phyloP scores from a whole-genome alignment of 2,797 vertebrate species.

The Liparis tanakae region DNA sequence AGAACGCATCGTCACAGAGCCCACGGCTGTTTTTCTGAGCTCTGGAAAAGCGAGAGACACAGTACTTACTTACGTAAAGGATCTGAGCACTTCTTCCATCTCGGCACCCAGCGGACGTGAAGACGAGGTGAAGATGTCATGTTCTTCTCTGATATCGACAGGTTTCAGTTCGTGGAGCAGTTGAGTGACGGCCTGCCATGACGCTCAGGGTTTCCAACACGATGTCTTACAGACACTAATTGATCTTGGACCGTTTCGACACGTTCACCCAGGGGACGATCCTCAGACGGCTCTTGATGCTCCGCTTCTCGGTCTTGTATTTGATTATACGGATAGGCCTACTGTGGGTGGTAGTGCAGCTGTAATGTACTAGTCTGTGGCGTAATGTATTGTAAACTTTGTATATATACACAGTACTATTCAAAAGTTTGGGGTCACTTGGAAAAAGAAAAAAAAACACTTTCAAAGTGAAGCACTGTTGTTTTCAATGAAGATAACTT shows the following conservation, averaged over 20 bases:
- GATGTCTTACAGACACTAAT: constrained; percentile 35
- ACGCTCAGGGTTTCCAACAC: constrained; percentile 24
- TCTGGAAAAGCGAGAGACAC: neutral
- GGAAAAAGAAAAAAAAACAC: too few species aligned
- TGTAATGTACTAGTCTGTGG: neutral
- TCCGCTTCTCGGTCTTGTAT: neutral
- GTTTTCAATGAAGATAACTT: too few species aligned
- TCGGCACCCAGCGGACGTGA: neutral
- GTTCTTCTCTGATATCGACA: constrained; percentile 13
- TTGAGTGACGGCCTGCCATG: constrained; percentile 40
- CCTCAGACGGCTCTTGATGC: constrained; percentile 6
- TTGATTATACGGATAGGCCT: neutral
- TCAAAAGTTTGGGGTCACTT: too few species aligned
- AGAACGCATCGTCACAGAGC: neutral
- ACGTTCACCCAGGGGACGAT: constrained; percentile 6
- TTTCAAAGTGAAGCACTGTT: too few species aligned
- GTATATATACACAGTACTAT: neutral
- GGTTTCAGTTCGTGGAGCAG: constrained; percentile 19
- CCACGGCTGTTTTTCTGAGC: neutral
- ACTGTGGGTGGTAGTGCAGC: neutral
- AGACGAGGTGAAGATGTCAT: neutral
- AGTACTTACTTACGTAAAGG: neutral
- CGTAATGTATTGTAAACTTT: neutral
- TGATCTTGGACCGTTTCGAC: constrained; percentile 24
- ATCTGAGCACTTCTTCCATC: neutral